Conservation (phyloP, 2,888 invertebrate species). For the Oxystoma pomonae region DNA sequence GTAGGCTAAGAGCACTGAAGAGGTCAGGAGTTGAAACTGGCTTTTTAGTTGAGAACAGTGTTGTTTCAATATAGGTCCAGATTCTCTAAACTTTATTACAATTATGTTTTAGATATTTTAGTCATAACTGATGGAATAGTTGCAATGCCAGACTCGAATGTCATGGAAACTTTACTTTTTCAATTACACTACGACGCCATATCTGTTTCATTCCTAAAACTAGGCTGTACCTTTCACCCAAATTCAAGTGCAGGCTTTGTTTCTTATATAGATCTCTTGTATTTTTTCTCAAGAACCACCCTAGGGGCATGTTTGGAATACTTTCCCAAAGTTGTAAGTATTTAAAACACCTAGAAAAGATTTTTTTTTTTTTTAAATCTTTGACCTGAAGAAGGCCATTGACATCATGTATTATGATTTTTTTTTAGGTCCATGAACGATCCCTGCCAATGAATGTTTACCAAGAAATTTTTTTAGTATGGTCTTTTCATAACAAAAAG, state of each 20-base stretch:
- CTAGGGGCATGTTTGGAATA: constrained; percentile 64
- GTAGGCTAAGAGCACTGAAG: too few relatives aligned
- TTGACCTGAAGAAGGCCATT: neutral
- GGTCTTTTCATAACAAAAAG: constrained; percentile 38
- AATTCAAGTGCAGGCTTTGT: constrained; percentile 64
- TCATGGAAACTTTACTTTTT: constrained; percentile 66
- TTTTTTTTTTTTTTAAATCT: too few relatives aligned
- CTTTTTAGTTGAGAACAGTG: too few relatives aligned
- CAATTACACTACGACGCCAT: constrained; percentile 70
- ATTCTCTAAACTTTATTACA: too few relatives aligned
- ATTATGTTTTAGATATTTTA: constrained; percentile 58
- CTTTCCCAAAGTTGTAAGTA: constrained; percentile 51
- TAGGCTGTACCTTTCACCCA: constrained; percentile 63
- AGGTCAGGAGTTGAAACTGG: too few relatives aligned
- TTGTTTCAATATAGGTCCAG: too few relatives aligned
- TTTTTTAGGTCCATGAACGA: constrained; percentile 38
- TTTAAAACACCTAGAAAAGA: too few relatives aligned
- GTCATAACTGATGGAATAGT: constrained; percentile 73
- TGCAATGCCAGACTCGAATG: constrained; percentile 65
- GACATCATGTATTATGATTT: constrained; percentile 6
- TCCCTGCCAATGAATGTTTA: constrained; percentile 42
- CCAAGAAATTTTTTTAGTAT: constrained; percentile 40
- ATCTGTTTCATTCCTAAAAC: constrained; percentile 70
- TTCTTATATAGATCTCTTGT: constrained; percentile 68
- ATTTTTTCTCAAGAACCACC: constrained; percentile 71